Evolutionary conservation across 2,113 vertebrate species (phyloP).

Genomic region (Dasyurus viverrinus): DNA sequence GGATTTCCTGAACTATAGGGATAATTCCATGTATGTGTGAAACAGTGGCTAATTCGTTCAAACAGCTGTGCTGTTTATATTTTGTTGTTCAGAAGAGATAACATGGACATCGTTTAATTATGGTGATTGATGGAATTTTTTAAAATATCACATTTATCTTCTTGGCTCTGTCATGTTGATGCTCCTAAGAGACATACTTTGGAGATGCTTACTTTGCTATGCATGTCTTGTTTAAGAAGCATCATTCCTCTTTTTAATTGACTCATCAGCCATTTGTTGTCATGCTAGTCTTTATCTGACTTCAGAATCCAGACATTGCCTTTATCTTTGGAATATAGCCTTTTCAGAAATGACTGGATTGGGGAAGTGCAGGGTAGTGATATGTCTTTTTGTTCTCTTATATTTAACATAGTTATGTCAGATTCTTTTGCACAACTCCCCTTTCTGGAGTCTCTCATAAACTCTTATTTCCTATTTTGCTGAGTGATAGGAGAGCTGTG

Average conservation of each 20-base stretch:
- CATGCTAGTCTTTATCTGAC: background rate
- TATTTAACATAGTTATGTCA: constrained; percentile 21
- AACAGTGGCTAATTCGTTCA: background rate
- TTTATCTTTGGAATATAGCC: constrained; percentile 45
- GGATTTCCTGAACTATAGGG: background rate
- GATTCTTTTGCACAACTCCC: background rate
- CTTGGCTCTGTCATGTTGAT: constrained; percentile 30
- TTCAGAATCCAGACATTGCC: constrained; percentile 44
- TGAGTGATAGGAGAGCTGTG: background rate
- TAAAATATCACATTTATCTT: constrained; percentile 35
- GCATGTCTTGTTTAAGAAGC: constrained; percentile 33
- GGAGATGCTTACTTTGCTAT: background rate
- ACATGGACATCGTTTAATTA: background rate
- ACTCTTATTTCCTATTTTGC: constrained; percentile 7
- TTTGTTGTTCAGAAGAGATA: constrained; percentile 13
- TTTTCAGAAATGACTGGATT: constrained; percentile 26
- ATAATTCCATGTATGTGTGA: background rate
- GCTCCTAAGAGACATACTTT: constrained; percentile 21
- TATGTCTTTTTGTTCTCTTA: background rate
- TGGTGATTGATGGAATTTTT: background rate
- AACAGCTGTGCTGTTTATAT: constrained; percentile 29
- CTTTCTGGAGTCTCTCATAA: background rate
- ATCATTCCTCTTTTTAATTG: constrained; percentile 14
- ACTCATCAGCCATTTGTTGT: background rate
- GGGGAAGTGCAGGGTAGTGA: background rate